phyloP scores from a whole-genome alignment of 2,113 vertebrate genomes.

The Phodopus roborovskii region DNA sequence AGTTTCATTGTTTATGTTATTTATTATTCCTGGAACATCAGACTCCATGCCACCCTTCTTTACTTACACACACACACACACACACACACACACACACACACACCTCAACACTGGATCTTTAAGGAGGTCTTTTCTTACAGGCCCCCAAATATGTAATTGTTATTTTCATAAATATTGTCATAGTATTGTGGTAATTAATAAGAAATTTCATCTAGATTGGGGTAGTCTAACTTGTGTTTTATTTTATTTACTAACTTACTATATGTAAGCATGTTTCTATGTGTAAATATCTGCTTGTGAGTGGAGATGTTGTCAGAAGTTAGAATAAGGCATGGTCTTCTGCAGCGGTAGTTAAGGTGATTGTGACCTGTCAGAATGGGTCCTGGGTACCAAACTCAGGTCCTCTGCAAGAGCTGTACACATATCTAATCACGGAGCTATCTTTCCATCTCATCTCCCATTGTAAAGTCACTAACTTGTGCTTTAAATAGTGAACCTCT shows the following conservation, averaged over 20 bases:
- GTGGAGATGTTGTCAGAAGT: not conserved
- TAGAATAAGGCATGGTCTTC: not conserved
- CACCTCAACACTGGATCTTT: conserved; percentile 4
- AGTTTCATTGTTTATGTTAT: not conserved
- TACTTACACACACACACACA: not conserved
- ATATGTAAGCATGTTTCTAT: too few relatives aligned
- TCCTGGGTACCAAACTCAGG: not conserved
- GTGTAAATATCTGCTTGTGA: too few relatives aligned
- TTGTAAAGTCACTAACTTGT: not conserved
- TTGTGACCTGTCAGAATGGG: too few relatives aligned
- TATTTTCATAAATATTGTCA: conserved; percentile 6
- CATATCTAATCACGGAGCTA: not conserved
- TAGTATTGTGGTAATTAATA: not conserved
- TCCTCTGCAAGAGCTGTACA: not conserved
- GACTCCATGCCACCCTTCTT: not conserved
- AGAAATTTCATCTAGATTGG: not conserved
- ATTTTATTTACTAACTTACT: not conserved
- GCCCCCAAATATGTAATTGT: not conserved
- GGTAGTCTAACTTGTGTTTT: not conserved
- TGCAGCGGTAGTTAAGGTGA: not conserved
- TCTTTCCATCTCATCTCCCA: not conserved
- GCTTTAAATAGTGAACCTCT: not conserved
- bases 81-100: not conserved
- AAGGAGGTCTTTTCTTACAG: not conserved
- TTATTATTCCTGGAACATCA: not conserved